Evolutionary conservation across 2,113 vertebrate species (phyloP), one percentile per base, ranked within the genome.

Genomic region (Bos javanicus): DNA sequence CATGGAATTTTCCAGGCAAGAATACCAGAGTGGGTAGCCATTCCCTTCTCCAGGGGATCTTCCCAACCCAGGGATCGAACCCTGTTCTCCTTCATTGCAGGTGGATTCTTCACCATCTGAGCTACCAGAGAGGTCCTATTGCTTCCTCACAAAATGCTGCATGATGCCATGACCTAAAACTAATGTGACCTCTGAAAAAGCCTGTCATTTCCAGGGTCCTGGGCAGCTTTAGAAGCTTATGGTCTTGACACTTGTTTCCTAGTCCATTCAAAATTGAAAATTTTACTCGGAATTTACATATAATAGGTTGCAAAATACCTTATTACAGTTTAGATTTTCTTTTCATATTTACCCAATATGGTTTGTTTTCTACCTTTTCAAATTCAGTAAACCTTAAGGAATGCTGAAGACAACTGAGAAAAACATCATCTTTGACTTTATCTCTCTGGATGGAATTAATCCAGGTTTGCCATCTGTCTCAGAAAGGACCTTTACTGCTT

Each of bases 331-430:
- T 64, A 48, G n/a, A 82, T 95, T 92, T 95, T 28, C 43, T 71
- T 95, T 84, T 94, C 74, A 95, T 1, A 82, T 76, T 59, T 52
- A 87, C 13, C 26, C 26, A 46, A 30, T 33, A 2, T 23, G 62
- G 56, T 54, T 87, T 96, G 2, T 59, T 25, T 33, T 26, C 1
- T 23, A 74, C 9, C 56, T 64, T 78, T 56, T 25, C 36, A 28
- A 67, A 81, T 52, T 36, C 90, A 97, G 71, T 3, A 95, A 98
- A 78, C 90, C 94, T 26, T 0, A 52, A 28, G n/a, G 87, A 48
- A 39, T 83, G 30, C 59, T 91, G 57, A 64, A 97, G 87, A 33
- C 43, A 95, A 89, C 80, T 60, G 85, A 97, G 86, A 52, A 97
- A 85, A 92, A 93, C 56, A 92, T 87, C 93, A 81, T 36, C 89